Evolutionary conservation across 2,797 vertebrate genomes (phyloP).

Genomic region (Paramormyrops hopkinsi): DNA sequence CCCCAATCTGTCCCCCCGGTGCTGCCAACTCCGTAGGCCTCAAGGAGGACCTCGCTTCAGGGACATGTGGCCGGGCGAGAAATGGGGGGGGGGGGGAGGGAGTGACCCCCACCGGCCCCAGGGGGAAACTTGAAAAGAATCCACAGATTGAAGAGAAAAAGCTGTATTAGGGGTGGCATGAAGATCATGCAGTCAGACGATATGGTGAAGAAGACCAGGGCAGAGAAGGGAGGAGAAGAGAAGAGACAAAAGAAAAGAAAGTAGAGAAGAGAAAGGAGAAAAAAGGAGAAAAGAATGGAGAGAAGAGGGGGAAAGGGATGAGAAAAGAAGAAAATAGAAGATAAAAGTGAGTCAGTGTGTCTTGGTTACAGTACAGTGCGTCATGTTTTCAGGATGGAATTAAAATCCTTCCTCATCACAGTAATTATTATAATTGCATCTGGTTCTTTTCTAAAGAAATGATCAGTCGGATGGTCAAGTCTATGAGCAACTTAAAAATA

Average conservation of each 20-base stretch:
- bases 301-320: background rate
- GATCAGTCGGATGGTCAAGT: background rate
- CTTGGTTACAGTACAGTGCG: background rate
- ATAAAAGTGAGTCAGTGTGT: background rate
- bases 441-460: background rate
- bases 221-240: background rate
- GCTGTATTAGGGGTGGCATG: background rate
- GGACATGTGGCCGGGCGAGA: background rate
- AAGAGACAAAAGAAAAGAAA: background rate
- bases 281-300: background rate
- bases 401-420: background rate
- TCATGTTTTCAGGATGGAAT: background rate
- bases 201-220: background rate
- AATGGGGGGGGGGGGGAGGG: background rate
- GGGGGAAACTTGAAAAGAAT: slow-evolving; percentile 3
- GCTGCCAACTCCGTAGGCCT: background rate
- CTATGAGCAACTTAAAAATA: background rate
- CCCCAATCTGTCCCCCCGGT: background rate
- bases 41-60: background rate
- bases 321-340: background rate
- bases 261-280: background rate
- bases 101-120: background rate
- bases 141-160: background rate
- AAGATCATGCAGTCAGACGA: background rate
- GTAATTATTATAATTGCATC: background rate